phyloP scores from a whole-genome alignment of 2,113 vertebrate species.

The Corvus moneduloides region DNA sequence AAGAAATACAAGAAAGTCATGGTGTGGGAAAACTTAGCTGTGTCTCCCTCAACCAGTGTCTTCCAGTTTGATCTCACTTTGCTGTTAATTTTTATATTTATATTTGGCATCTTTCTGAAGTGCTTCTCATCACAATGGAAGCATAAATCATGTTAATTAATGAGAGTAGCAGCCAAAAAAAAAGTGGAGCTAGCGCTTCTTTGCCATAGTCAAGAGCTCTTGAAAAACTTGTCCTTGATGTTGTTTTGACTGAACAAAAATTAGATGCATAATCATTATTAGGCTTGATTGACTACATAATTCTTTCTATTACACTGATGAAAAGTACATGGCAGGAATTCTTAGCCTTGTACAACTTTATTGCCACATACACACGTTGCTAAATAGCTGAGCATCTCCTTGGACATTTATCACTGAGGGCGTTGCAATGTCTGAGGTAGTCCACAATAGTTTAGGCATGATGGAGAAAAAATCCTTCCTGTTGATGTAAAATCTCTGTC shows the following conservation, averaged over 20 bases:
- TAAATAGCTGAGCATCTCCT: background rate
- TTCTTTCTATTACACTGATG: background rate
- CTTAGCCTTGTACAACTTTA: background rate
- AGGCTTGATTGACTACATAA: conserved; percentile 26
- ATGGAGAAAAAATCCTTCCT: background rate
- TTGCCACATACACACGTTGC: conserved; percentile 5
- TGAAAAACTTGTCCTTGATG: conserved; percentile 35
- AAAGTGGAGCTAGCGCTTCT: background rate
- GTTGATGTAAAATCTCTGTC: background rate
- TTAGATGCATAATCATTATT: conserved; percentile 9
- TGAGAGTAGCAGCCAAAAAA: background rate
- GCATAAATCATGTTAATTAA: background rate
- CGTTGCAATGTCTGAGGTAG: background rate
- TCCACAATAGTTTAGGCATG: background rate
- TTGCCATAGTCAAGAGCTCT: conserved; percentile 11
- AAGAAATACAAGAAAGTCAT: background rate
- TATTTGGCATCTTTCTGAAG: conserved; percentile 26
- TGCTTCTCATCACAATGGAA: conserved; percentile 18
- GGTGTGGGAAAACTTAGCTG: background rate
- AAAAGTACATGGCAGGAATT: conserved; percentile 33
- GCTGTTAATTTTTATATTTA: conserved; percentile 3
- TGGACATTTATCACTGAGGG: background rate
- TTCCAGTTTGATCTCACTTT: conserved; percentile 5
- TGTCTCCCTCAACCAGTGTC: background rate
- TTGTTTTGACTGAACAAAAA: conserved; percentile 43